Base-by-base conservation (phyloP, 2,113 vertebrate species). In the Climacteris rufus region DNA sequence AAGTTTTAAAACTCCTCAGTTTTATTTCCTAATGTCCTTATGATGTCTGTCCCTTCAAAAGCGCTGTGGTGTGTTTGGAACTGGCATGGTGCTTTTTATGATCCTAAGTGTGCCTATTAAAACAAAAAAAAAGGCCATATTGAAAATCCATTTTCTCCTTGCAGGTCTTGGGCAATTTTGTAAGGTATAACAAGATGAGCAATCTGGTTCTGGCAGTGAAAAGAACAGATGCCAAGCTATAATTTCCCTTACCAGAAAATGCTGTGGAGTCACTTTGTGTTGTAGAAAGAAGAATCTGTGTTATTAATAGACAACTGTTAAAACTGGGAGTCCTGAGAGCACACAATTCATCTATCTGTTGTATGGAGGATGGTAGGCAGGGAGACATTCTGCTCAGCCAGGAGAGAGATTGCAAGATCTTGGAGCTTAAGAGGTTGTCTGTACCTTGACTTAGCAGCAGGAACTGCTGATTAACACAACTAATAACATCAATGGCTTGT, bases 121-220 rank as follows among this genome's bases (percentile, higher is more conserved):
- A 95, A 92, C 28, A 89, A 64, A 80, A 63, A 75, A 70, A 95
- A 76, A 79, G 37, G 60, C 66, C 39, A 28, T 94, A 94, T 84
- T 96, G 96, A 96, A 97, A 97, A 97, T 94, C 95, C 96, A 91
- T 96, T 97, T 96, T 93, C 86, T 93, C 69, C 88, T 96, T 95
- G 83, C 79, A 94, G 94, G 90, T 96, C 92, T 83, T 79, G 76
- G 95, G 61, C 94, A 96, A 90, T 97, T 97, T 96, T 96, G 57
- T 95, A 96, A 96, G 90, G 69, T 96, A 94, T 96, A 97, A 96
- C 94, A 97, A 96, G 95, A 97, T 96, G 88, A 96, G 94, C 97
- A 97, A 96, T 95, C 95, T 96, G 95, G 91, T 97, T 97, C 94
- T 96, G 93, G 95, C 96, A 95, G 95, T 91, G 94, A 95, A 95